A percentile compares a stretch with the other conserved stretches of the same genome.
Evolutionary conservation across 1,140 invertebrate genomes (phyloP).

Genomic region (Drosophila baimaii): DNA sequence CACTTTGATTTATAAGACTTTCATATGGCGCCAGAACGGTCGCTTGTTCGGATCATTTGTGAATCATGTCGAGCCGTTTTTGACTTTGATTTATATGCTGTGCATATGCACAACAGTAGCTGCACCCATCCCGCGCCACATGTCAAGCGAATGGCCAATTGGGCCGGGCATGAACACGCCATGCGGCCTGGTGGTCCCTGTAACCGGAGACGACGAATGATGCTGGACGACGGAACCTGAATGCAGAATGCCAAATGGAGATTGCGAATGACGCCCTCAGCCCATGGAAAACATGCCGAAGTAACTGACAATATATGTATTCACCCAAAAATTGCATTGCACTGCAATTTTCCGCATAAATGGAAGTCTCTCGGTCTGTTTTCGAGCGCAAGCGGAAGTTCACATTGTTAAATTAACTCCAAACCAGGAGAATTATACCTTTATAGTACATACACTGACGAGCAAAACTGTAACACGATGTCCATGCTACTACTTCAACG

Average conservation of each 20-base stretch:
- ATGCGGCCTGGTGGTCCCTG: slow-evolving; percentile 33
- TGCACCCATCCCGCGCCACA: slow-evolving; percentile 15
- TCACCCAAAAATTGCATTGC: slow-evolving; percentile 62
- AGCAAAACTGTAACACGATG: too few species aligned
- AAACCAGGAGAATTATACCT: background rate
- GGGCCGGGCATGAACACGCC: slow-evolving; percentile 17
- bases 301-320: slow-evolving; percentile 65
- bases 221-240: slow-evolving; percentile 29
- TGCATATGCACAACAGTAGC: slow-evolving; percentile 54
- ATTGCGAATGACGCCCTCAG: slow-evolving; percentile 45
- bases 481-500: too few species aligned
- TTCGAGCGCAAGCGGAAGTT: background rate
- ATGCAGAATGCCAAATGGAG: slow-evolving; percentile 27
- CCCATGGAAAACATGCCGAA: slow-evolving; percentile 3
- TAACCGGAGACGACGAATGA: slow-evolving; percentile 54
- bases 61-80: slow-evolving; percentile 76
- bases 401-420: background rate
- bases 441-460: too few species aligned
- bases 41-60: slow-evolving; percentile 76
- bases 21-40: slow-evolving; percentile 60
- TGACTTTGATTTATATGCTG: slow-evolving; percentile 79
- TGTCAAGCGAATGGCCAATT: slow-evolving; percentile 21
- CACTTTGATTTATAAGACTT: slow-evolving; percentile 77
- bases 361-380: background rate
- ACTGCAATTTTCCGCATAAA: slow-evolving; percentile 13